Percentiles rank a stretch among this genome's conserved stretches.
phyloP scores from a whole-genome alignment of 2,888 invertebrate genomes.

The Polia nebulosa region DNA sequence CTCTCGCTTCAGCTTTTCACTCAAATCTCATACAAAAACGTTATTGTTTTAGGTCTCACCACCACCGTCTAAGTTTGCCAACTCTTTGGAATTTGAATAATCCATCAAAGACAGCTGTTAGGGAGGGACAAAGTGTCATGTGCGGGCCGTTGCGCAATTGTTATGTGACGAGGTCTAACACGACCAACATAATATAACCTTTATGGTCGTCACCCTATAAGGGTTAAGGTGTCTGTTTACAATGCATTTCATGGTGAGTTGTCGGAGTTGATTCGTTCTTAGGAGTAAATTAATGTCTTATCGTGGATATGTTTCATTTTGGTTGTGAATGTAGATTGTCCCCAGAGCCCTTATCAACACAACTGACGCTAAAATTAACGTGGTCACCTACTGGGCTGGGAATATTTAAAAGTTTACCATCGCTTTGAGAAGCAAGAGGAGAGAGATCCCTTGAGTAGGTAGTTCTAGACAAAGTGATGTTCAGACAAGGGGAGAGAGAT shows the following conservation, averaged over 20 bases:
- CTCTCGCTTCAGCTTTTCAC: conserved; percentile 20
- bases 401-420: too few relatives aligned
- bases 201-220: not conserved
- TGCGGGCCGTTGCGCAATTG: conserved; percentile 50
- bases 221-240: conserved; percentile 20
- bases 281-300: conserved; percentile 3
- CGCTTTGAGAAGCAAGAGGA: too few relatives aligned
- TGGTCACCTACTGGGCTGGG: too few relatives aligned
- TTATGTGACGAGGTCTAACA: conserved; percentile 30
- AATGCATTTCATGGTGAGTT: conserved; percentile 36
- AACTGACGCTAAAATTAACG: too few relatives aligned
- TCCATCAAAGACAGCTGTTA: conserved; percentile 71
- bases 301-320: not conserved
- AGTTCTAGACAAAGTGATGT: too few relatives aligned
- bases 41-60: conserved; percentile 65
- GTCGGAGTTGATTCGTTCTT: conserved; percentile 3
- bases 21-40: conserved; percentile 38
- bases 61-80: conserved; percentile 58
- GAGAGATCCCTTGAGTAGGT: too few relatives aligned
- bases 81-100: conserved; percentile 73
- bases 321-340: too few relatives aligned
- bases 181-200: conserved; percentile 34
- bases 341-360: too few relatives aligned
- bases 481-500: too few relatives aligned
- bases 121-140: conserved; percentile 61